Percentiles rank a stretch among this genome's conserved stretches.
phyloP scores from a whole-genome alignment of 2,888 invertebrate genomes.

The Megaustenia siamemsis region DNA sequence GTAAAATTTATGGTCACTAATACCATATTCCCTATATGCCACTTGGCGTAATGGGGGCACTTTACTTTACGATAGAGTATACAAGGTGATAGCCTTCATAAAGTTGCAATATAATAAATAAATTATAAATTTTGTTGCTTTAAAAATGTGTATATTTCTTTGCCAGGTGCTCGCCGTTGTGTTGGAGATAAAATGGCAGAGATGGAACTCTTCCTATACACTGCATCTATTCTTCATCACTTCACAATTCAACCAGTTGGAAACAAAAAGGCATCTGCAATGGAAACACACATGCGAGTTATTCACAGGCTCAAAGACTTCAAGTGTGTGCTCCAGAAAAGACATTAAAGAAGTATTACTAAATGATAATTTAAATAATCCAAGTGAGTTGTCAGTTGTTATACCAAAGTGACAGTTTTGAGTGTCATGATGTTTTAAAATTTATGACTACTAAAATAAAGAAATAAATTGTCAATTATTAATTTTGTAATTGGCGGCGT shows the following conservation, averaged over 20 bases:
- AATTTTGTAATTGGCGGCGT: too few relatives aligned
- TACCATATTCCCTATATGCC: too few relatives aligned
- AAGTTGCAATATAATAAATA: neutral
- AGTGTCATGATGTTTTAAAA: too few relatives aligned
- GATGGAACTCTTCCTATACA: slow-evolving; percentile 56
- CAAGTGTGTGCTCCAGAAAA: slow-evolving; percentile 49
- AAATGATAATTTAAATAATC: neutral
- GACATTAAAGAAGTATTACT: neutral
- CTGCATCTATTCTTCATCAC: slow-evolving; percentile 48
- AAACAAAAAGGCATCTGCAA: slow-evolving; percentile 48
- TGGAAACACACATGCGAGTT: slow-evolving; percentile 57
- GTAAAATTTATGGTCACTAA: too few relatives aligned
- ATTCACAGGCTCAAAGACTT: slow-evolving; percentile 58
- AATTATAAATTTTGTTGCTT: neutral
- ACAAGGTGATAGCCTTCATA: neutral
- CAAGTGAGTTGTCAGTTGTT: neutral
- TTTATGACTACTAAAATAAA: too few relatives aligned
- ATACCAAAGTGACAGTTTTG: neutral
- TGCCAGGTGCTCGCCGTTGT: slow-evolving; percentile 57
- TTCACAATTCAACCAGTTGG: slow-evolving; percentile 46
- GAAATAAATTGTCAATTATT: too few relatives aligned
- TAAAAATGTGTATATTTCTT: too few relatives aligned
- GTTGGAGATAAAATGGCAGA: slow-evolving; percentile 55
- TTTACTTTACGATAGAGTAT: too few relatives aligned
- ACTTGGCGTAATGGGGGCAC: too few relatives aligned